Conservation (phyloP, 2,113 vertebrate species). For the Alligator mississippiensis region DNA sequence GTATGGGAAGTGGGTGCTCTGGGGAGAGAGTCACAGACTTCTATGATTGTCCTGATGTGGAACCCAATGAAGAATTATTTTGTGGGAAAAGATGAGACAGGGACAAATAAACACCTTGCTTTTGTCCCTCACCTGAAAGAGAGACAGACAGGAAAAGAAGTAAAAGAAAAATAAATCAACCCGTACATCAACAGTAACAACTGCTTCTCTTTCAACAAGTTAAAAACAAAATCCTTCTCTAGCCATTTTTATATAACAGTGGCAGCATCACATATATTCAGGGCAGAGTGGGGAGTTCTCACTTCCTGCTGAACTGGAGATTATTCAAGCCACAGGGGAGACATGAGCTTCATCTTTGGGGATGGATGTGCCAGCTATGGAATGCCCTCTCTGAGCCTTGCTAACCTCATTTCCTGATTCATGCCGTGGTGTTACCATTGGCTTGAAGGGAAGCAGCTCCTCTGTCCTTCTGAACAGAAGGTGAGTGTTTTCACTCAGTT, state of each 20-base stretch:
- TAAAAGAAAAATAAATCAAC: not conserved
- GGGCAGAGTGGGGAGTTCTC: not conserved
- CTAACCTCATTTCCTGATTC: not conserved
- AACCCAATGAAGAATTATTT: not conserved
- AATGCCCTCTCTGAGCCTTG: not conserved
- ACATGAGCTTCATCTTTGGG: rapidly evolving
- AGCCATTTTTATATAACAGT: not conserved
- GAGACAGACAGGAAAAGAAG: not conserved
- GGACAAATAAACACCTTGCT: not conserved
- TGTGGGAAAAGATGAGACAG: not conserved
- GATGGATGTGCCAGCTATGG: not conserved
- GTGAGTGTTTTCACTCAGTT: not conserved
- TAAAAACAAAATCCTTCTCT: not conserved
- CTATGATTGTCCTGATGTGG: not conserved
- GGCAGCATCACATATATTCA: not conserved
- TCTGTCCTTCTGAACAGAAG: not conserved
- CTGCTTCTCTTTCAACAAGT: not conserved
- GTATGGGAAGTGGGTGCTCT: not conserved
- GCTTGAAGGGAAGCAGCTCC: not conserved
- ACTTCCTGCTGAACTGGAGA: not conserved
- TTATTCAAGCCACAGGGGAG: not conserved
- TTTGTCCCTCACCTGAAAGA: not conserved
- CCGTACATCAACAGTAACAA: not conserved
- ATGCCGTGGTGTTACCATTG: not conserved
- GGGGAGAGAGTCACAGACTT: not conserved